A percentile compares a stretch with the other conserved stretches of the same genome.
These are phyloP conservation scores for Andrena praecox DNA, from an alignment of 2,888 invertebrate species.

Conservation along the genomic window DNA sequence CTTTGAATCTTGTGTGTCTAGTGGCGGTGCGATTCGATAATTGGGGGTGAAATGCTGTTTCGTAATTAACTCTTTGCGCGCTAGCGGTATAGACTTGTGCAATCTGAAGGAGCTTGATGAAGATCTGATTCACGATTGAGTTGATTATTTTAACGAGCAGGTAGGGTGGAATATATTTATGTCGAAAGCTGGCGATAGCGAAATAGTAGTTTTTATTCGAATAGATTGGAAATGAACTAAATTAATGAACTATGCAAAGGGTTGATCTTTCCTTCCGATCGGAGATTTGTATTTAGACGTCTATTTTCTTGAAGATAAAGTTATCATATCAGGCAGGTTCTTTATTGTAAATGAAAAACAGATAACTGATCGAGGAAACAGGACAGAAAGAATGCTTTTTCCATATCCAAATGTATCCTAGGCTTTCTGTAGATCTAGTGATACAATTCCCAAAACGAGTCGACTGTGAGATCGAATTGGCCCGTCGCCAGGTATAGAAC, in stretches of 20 bases:
- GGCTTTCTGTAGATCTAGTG: slow-evolving; percentile 50
- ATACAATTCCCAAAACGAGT: slow-evolving; percentile 60
- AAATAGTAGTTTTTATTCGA: no score
- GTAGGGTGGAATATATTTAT: no score
- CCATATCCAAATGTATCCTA: slow-evolving; percentile 3
- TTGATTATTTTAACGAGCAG: no score
- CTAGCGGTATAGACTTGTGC: no score
- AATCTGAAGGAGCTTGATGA: no score
- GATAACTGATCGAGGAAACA: background rate
- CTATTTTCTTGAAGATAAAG: no score
- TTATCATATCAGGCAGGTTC: no score
- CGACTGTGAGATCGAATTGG: slow-evolving; percentile 70
- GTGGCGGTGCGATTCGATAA: background rate
- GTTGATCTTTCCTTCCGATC: background rate
- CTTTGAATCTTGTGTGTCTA: background rate
- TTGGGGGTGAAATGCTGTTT: background rate
- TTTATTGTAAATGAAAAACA: background rate
- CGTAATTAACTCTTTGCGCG: background rate
- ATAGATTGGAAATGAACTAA: no score
- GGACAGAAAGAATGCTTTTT: background rate
- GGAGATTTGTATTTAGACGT: no score
- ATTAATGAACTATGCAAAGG: background rate
- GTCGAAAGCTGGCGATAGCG: no score
- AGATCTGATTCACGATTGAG: no score
- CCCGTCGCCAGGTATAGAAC: slow-evolving; percentile 55